Conservation (phyloP, 2,113 vertebrate genomes). For the Gopherus evgoodei region DNA sequence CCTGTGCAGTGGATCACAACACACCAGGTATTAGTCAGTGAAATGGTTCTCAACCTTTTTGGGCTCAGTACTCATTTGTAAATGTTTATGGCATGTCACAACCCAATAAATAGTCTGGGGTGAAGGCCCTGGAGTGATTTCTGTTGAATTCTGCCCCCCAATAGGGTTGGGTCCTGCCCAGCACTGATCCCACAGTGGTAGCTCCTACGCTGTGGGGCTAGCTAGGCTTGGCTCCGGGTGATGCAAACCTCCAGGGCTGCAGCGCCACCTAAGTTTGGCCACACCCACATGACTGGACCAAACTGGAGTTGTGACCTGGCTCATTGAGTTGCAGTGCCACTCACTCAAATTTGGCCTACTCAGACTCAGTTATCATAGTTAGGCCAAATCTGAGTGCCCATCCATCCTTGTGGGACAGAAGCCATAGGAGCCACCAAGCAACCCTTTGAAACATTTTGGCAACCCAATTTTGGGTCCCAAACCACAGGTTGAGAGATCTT, state of each 20-base stretch:
- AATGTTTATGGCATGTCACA: background rate
- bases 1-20: rapidly evolving
- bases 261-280: background rate
- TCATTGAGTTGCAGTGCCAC: background rate
- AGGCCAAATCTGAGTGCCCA: background rate
- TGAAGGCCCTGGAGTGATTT: background rate
- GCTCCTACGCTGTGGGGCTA: background rate
- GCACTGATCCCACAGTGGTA: background rate
- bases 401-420: background rate
- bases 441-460: background rate
- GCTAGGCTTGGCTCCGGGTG: background rate
- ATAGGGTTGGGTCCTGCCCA: background rate
- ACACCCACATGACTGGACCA: background rate
- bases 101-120: background rate
- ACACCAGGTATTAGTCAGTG: background rate
- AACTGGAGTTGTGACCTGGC: background rate
- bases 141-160: background rate
- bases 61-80: background rate
- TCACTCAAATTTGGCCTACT: background rate
- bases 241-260: background rate
- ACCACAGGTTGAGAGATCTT: background rate
- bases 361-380: background rate
- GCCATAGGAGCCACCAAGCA: background rate
- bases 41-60: background rate
- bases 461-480: background rate